These are phyloP conservation scores for Xyliphius kryptos DNA, from an alignment of 2,113 vertebrate species.

Conservation along the genomic window DNA sequence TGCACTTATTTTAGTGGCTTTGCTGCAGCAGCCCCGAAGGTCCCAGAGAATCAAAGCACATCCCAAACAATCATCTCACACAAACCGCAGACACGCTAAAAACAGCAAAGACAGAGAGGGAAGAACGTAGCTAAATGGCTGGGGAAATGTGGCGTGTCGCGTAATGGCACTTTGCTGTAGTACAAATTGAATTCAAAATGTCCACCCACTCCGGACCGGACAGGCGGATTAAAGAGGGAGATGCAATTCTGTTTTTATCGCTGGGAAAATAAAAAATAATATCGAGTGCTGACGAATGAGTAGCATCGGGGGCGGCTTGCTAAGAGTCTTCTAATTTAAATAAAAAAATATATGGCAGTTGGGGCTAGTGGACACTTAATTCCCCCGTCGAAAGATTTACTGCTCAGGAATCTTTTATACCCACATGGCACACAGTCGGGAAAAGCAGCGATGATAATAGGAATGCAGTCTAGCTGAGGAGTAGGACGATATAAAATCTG, in stretches of 20 bases:
- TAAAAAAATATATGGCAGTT: conserved; percentile 52
- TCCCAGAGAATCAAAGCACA: conserved; percentile 36
- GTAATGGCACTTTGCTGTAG: conserved; percentile 48
- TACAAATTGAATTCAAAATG: conserved; percentile 51
- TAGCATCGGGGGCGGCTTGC: conserved; percentile 30
- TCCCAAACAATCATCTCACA: conserved; percentile 14
- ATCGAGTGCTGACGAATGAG: conserved; percentile 23
- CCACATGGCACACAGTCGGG: conserved; percentile 37
- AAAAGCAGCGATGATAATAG: conserved; percentile 31
- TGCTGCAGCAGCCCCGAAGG: conserved; percentile 24
- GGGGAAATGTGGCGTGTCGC: conserved; percentile 34
- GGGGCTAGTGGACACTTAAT: conserved; percentile 46
- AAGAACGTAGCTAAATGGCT: conserved; percentile 16
- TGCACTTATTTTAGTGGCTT: too few species aligned
- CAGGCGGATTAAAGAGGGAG: too few species aligned
- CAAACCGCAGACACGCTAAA: background rate
- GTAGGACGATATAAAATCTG: conserved; percentile 14
- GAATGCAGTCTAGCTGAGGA: conserved; percentile 16
- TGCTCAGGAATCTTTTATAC: conserved; percentile 47
- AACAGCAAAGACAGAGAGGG: conserved; percentile 20
- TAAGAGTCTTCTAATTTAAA: conserved; percentile 40
- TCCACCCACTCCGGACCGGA: conserved; percentile 41
- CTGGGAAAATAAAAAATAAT: conserved; percentile 6
- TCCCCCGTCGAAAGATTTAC: conserved; percentile 46
- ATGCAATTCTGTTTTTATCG: conserved; percentile 17